Base-by-base conservation (phyloP, 2,888 invertebrate species). In the Pachydiplax longipennis region DNA sequence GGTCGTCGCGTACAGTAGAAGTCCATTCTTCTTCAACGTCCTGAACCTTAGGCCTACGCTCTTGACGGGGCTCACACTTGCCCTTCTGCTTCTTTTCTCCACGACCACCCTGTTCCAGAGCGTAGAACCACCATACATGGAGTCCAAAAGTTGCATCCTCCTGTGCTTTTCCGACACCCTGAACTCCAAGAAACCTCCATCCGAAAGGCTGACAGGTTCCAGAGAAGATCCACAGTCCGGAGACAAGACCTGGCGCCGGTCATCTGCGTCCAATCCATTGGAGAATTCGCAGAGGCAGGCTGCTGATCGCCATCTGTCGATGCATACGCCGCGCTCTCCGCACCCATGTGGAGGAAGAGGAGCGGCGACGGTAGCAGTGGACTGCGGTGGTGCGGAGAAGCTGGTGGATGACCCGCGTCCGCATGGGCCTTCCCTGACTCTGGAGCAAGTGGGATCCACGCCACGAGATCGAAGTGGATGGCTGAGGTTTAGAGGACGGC, bases 1-100 rank as follows among this genome's bases (percentile, higher is more conserved):
- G 65, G 97, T 98, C 0, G 97, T 97, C 1, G 98, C 96, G 93
- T 97, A 98, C 92, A 99, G 95, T n/a, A 99, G 94, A 53, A 98
- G 94, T 2, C 98, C 99, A 93, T 97, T 96, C 81, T 95, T 95
- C 93, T 96, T 96, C 31, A 96, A 95, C 0, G 99, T 98, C 92
- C 97, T 95, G 93, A 99, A 98, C 92, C 97, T 95, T 90, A 99
- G 94, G 90, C 97, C 96, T 35, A 98, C 94, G 6, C 95, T 96
- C 94, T 98, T 98, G 0, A 96, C 95, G 6, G 96, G 96, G 80
- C 94, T 94, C 10, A 92, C 91, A 91, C 93, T 83, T 93, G 93
- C 91, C 93, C 93, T 90, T 93, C 93, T 90, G 94, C 92, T 2
- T 93, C 93, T 92, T 0, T 37, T 87, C 40, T 87, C 61, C n/a